phyloP scores from a whole-genome alignment of 1,140 invertebrate species.

The Phthorimaea operculella region DNA sequence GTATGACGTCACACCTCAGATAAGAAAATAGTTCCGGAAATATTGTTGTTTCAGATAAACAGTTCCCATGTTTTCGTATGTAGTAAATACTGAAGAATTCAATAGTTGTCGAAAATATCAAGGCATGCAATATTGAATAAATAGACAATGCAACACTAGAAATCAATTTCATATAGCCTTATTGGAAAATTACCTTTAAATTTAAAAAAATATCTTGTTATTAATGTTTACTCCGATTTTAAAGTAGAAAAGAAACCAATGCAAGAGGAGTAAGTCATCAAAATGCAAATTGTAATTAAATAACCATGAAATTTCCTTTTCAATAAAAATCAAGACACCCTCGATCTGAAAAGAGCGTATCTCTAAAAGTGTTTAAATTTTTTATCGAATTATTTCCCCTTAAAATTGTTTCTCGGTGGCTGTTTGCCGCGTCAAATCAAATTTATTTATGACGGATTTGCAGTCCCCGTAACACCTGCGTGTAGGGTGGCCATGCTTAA shows the following conservation, averaged over 20 bases:
- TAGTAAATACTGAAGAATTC: too few species aligned
- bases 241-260: too few species aligned
- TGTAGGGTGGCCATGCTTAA: conserved; percentile 30
- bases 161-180: too few species aligned
- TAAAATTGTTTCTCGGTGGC: conserved; percentile 34
- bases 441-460: conserved; percentile 56
- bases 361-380: conserved; percentile 17
- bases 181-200: too few species aligned
- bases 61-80: not conserved
- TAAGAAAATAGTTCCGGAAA: conserved; percentile 6
- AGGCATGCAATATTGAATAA: too few species aligned
- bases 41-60: conserved; percentile 11
- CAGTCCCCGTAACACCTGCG: conserved; percentile 36
- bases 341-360: not conserved
- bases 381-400: conserved; percentile 33
- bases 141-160: too few species aligned
- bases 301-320: not conserved
- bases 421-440: conserved; percentile 50
- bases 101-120: too few species aligned
- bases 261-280: too few species aligned
- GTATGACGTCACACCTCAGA: conserved; percentile 23
- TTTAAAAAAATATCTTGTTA: too few species aligned
- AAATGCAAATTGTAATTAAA: too few species aligned
- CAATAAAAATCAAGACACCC: not conserved
- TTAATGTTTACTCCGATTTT: too few species aligned